Evolutionary conservation across 2,888 invertebrate genomes (phyloP).

Genomic region (Lasius platythorax): DNA sequence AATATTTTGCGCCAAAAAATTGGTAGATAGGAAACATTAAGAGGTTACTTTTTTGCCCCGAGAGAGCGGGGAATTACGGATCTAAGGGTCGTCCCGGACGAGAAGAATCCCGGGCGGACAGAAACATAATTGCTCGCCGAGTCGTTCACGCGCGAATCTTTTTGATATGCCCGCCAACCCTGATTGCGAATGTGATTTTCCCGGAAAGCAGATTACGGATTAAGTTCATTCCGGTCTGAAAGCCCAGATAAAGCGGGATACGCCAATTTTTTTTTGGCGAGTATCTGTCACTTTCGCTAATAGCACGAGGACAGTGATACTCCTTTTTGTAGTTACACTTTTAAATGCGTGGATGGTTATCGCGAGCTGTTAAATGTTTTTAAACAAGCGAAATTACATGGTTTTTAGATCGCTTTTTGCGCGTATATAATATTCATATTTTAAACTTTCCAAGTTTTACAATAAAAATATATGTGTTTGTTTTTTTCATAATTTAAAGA

Average conservation of each 20-base stretch:
- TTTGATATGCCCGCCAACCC: slow-evolving; percentile 79
- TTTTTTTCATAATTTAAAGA: too few species aligned
- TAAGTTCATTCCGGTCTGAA: slow-evolving; percentile 73
- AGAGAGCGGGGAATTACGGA: slow-evolving; percentile 45
- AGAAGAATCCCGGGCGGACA: slow-evolving; percentile 56
- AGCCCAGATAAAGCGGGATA: slow-evolving; percentile 54
- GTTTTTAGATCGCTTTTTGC: neutral
- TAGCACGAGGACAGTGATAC: slow-evolving; percentile 45
- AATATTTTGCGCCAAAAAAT: slow-evolving; percentile 32
- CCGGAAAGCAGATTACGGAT: slow-evolving; percentile 81
- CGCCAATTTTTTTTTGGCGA: slow-evolving; percentile 28
- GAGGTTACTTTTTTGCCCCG: slow-evolving; percentile 46
- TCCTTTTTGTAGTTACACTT: slow-evolving; percentile 48
- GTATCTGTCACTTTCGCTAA: slow-evolving; percentile 67
- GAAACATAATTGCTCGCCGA: slow-evolving; percentile 81
- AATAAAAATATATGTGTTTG: too few species aligned
- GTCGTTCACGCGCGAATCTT: slow-evolving; percentile 80
- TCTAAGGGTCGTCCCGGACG: slow-evolving; percentile 40
- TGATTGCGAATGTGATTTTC: slow-evolving; percentile 84
- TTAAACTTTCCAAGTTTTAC: neutral
- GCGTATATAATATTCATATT: neutral
- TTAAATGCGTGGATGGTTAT: slow-evolving; percentile 3
- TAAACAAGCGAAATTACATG: neutral
- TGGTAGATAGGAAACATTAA: slow-evolving; percentile 14
- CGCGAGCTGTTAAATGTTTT: neutral